Evolutionary conservation across 2,888 invertebrate species (phyloP).

Genomic region (Arge pagana): DNA sequence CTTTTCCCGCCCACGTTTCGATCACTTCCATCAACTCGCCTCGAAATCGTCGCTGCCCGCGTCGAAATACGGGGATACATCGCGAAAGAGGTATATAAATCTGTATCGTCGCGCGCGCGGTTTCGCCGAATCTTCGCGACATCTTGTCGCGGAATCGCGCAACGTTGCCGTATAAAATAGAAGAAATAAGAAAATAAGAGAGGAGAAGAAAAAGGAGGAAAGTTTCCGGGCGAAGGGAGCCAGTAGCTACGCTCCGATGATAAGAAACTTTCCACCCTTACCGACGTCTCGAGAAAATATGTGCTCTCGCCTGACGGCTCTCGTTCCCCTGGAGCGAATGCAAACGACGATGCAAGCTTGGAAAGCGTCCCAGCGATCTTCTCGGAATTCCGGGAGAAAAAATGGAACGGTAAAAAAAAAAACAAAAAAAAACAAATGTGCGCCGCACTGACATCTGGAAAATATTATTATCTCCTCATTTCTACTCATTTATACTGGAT

Average conservation of each 20-base stretch:
- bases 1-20: too few relatives aligned
- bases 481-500: too few relatives aligned
- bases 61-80: too few relatives aligned
- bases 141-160: neutral
- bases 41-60: too few relatives aligned
- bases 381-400: too few relatives aligned
- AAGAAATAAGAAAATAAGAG: constrained; percentile 5
- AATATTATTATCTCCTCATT: too few relatives aligned
- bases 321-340: neutral
- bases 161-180: neutral
- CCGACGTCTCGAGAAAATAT: constrained; percentile 1
- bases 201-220: constrained; percentile 17
- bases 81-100: constrained; percentile 16
- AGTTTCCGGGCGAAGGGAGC: constrained; percentile 14
- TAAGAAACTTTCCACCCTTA: constrained; percentile 1
- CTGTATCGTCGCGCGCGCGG: neutral
- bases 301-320: constrained; percentile 14
- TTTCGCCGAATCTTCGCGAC: neutral
- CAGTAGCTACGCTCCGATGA: constrained; percentile 11
- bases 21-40: too few relatives aligned
- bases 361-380: too few relatives aligned
- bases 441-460: too few relatives aligned
- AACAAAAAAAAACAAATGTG: too few relatives aligned
- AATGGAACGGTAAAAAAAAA: too few relatives aligned
- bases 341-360: too few relatives aligned